Evolutionary conservation across 2,888 invertebrate genomes (phyloP), one percentile per base, ranked within the genome.

Genomic region (Magallana nippona): DNA sequence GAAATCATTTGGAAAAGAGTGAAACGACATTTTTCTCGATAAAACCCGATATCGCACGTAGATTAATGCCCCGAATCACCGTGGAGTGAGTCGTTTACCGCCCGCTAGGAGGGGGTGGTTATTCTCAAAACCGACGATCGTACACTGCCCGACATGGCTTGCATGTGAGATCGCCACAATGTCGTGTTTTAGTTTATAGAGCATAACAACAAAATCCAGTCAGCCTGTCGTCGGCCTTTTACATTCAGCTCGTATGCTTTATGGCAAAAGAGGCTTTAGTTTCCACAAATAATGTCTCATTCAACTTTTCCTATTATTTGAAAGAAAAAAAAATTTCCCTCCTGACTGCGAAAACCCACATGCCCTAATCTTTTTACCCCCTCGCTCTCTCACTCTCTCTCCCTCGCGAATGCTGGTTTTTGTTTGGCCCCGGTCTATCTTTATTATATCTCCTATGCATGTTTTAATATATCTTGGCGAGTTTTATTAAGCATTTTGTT

Each of bases 61-160:
- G 85, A 86, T 83, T 86, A 84, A 55, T 77, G 78, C 32, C 63
- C 78, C 71, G 82, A 84, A 84, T 82, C 78, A 82, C 83, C 63
- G 71, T 55, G 60, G 80, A 82, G 57, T 56, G 55, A 79, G 55
- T 81, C 85, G 82, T 86, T 86, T 86, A 86, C 85, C 85, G 85
- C 85, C 85, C 85, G 85, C 85, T 80, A 82, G 58, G 78, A 57
- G 82, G 83, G 85, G 85, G 85, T 86, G 85, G 85, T 86, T 86
- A 83, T 82, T 86, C 83, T 86, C 85, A 86, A 86, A 83, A 60
- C 80, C 83, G 58, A 63, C 79, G 82, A 80, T 55, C 62, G 63
- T 77, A 63, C 55, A 83, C 57, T 82, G 55, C 78, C 60, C 77
- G 63, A 83, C 81, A 78, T 79, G 58, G 55, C 60, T 77, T 58